phyloP scores from a whole-genome alignment of 2,797 vertebrate genomes.

The Tauraco hartlaubi region DNA sequence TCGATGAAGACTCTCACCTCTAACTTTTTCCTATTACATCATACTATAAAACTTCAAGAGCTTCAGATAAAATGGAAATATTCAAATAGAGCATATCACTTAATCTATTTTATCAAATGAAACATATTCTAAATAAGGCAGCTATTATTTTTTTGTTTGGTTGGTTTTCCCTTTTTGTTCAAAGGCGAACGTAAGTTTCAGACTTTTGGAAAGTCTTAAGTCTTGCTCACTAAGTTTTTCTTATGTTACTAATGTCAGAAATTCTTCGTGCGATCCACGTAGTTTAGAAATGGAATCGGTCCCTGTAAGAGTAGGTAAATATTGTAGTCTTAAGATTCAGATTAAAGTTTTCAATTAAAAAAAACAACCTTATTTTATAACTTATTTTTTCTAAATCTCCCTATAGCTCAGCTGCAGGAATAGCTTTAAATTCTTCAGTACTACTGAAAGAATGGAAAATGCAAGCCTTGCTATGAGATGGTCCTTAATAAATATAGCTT shows the following conservation, averaged over 20 bases:
- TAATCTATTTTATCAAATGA: background rate
- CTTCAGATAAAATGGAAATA: constrained; percentile 20
- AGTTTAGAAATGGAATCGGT: background rate
- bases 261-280: background rate
- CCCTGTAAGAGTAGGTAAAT: background rate
- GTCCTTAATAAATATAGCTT: background rate
- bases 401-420: background rate
- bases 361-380: background rate
- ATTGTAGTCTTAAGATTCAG: background rate
- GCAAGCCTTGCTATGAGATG: background rate
- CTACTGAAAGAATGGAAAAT: background rate
- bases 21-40: constrained; percentile 47
- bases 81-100: background rate
- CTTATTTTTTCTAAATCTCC: background rate
- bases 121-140: background rate
- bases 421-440: background rate
- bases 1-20: constrained; percentile 5
- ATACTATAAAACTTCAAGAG: background rate
- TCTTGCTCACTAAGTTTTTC: background rate
- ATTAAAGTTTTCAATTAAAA: background rate
- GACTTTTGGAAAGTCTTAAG: background rate
- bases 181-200: background rate
- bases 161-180: background rate
- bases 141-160: background rate
- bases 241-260: background rate